Conservation (phyloP, 2,888 invertebrate species). For the Neocrepidodera transversa region DNA sequence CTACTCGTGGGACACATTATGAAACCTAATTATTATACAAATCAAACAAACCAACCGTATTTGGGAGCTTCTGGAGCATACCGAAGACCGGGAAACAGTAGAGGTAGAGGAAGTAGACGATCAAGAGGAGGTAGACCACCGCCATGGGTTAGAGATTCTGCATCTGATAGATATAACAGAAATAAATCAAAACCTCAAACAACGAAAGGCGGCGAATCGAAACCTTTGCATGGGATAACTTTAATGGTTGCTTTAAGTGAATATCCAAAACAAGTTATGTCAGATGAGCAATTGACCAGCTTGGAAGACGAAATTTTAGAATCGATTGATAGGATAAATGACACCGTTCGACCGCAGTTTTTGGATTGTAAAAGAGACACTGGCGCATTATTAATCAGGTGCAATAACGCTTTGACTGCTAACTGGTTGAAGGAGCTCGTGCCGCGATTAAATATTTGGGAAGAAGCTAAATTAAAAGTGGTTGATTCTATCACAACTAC, state of each 20-base stretch:
- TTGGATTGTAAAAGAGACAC: slow-evolving; percentile 28
- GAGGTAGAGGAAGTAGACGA: slow-evolving; percentile 7
- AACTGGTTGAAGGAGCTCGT: slow-evolving; percentile 27
- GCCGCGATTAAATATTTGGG: slow-evolving; percentile 26
- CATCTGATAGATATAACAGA: neutral
- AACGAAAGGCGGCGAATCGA: neutral
- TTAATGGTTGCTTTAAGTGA: slow-evolving; percentile 24
- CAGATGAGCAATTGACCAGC: slow-evolving; percentile 26
- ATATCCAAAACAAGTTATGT: slow-evolving; percentile 26
- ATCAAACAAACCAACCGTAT: slow-evolving; percentile 25
- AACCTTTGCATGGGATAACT: slow-evolving; percentile 20
- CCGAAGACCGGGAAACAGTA: slow-evolving; percentile 19
- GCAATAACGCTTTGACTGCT: slow-evolving; percentile 27
- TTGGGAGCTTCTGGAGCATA: slow-evolving; percentile 25
- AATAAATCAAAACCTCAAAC: neutral
- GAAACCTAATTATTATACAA: slow-evolving; percentile 28
- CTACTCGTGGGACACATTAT: slow-evolving; percentile 35
- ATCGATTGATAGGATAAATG: slow-evolving; percentile 28
- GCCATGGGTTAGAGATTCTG: slow-evolving; percentile 8
- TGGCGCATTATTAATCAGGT: slow-evolving; percentile 25
- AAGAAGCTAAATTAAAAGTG: slow-evolving; percentile 27
- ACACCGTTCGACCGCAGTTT: slow-evolving; percentile 29
- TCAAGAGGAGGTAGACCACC: slow-evolving; percentile 16
- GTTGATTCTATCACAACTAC: slow-evolving; percentile 25
- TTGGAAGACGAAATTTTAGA: slow-evolving; percentile 30